A percentile compares a stretch with the other conserved stretches of the same genome.
phyloP scores from a whole-genome alignment of 2,113 vertebrate genomes.

The Callopanchax toddi region DNA sequence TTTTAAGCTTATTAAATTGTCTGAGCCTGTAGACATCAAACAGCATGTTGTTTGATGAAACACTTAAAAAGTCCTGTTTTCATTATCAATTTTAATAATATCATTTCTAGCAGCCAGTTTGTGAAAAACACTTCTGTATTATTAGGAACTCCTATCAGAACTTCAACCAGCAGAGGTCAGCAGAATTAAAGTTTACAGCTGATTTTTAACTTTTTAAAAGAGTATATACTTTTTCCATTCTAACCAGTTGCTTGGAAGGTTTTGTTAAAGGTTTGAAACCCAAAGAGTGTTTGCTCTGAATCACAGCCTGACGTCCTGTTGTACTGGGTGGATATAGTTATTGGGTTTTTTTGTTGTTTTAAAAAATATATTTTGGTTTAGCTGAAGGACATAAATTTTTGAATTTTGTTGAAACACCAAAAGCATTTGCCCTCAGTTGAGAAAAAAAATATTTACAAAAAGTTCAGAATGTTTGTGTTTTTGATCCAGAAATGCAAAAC shows the following conservation, averaged over 20 bases:
- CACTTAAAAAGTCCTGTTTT: not conserved
- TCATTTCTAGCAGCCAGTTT: not conserved
- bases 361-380: too few relatives aligned
- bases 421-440: too few relatives aligned
- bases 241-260: not conserved
- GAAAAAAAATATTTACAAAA: too few relatives aligned
- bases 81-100: not conserved
- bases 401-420: too few relatives aligned
- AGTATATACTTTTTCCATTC: not conserved
- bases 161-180: conserved; percentile 18
- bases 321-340: too few relatives aligned
- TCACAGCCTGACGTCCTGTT: too few relatives aligned
- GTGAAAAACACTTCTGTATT: too few relatives aligned
- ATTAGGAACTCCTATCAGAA: not conserved
- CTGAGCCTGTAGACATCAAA: not conserved
- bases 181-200: not conserved
- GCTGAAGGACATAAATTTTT: too few relatives aligned
- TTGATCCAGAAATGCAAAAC: too few relatives aligned
- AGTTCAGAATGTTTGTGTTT: too few relatives aligned
- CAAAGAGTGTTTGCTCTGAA: too few relatives aligned
- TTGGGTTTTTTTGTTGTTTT: too few relatives aligned
- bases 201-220: not conserved
- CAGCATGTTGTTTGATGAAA: not conserved
- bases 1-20: not conserved
- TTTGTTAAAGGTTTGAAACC: not conserved